Evolutionary conservation across 2,113 vertebrate genomes (phyloP), one percentile per base, ranked within the genome.

Genomic region (Ancistrus triradiatus): DNA sequence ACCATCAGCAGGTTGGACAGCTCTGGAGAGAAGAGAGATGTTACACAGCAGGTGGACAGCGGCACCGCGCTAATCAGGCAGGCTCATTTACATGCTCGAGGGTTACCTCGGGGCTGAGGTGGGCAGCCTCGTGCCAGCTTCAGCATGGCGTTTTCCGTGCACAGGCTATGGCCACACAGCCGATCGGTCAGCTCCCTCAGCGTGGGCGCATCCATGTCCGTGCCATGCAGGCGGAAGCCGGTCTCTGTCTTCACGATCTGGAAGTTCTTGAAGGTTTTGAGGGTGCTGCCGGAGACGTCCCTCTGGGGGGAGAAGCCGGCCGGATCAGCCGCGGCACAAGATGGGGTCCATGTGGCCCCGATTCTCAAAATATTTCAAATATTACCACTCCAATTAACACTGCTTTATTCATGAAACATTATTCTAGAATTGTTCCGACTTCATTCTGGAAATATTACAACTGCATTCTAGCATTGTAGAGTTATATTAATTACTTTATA

Each of bases 1-100:
- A 89, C 86, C 57, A 93, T 85, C 1, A 93, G 76, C 56, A 93
- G 69, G 69, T 93, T 93, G 64, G 91, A 92, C 67, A 91, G 90
- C 80, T 93, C 91, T 93, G 73, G 14, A 78, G 71, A 14, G 49
- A 27, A 48, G 24, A 46, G 1, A 21, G 31, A n/a, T 13, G 15
- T 14, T 25, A 47, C 4, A 50, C 11, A 33, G 10, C 11, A 19
- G 14, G 15, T 19, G 4, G 40, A 21, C 3, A 14, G 6, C 15
- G n/a, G n/a, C n/a, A n/a, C n/a, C n/a, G n/a, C n/a, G 7, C 4
- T 15, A 6, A 13, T 4, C 38, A 42, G 4, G 6, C 38, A 11
- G 3, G 3, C 13, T n/a, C 14, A 5, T 7, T 9, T 31, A 31
- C 27, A 31, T 7, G 7, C 27, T 43, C 13, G 14, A 2, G 14